Evolutionary conservation across 1,140 invertebrate species (phyloP).

Genomic region (Argopecten irradians): DNA sequence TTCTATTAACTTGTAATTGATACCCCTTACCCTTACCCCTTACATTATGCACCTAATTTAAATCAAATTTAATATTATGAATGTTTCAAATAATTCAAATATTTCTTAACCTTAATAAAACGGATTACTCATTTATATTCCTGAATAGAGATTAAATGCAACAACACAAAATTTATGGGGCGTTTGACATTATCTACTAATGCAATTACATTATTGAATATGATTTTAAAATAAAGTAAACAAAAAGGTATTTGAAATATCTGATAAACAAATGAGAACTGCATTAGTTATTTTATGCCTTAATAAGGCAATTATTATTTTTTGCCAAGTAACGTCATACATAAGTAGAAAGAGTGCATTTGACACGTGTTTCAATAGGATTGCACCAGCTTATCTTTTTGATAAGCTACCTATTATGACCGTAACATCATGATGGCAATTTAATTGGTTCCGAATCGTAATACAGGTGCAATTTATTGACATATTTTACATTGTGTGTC

Average conservation of each 20-base stretch:
- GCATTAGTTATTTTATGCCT: not conserved
- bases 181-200: not conserved
- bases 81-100: no score
- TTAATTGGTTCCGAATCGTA: not conserved
- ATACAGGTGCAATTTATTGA: not conserved
- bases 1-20: no score
- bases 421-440: not conserved
- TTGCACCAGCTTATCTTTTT: not conserved
- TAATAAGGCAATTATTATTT: not conserved
- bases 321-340: no score
- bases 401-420: not conserved
- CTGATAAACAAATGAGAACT: not conserved
- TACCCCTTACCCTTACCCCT: no score
- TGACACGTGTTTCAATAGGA: no score
- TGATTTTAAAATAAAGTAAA: not conserved
- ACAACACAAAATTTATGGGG: not conserved
- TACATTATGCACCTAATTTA: no score
- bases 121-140: not conserved
- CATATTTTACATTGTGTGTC: not conserved
- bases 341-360: no score
- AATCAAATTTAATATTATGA: no score
- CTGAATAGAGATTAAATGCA: not conserved
- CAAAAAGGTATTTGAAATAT: not conserved
- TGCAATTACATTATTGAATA: not conserved
- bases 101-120: not conserved